Conservation (phyloP, 2,113 vertebrate genomes). For the Oxyruncus cristatus region DNA sequence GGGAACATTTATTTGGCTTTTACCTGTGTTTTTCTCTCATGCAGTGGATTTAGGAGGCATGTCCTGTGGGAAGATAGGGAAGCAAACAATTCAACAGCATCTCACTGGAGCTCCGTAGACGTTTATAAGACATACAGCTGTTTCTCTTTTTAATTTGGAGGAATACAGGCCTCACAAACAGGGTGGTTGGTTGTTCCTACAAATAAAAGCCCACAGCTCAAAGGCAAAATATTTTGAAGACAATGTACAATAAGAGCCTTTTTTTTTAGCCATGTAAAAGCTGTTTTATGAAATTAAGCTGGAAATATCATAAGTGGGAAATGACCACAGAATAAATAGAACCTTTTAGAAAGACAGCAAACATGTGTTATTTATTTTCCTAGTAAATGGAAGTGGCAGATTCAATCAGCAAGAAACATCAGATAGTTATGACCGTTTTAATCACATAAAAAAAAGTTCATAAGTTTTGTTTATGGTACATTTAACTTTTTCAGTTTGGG, state of each 20-base stretch:
- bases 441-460: conserved; percentile 90
- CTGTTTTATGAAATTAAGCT: conserved; percentile 82
- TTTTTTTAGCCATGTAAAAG: conserved; percentile 73
- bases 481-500: conserved; percentile 83
- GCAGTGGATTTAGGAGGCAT: conserved; percentile 26
- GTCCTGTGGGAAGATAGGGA: background rate
- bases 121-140: conserved; percentile 56
- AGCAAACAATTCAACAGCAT: conserved; percentile 23
- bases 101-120: background rate
- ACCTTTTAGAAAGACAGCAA: conserved; percentile 78
- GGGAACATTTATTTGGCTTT: conserved; percentile 33
- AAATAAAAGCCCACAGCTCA: conserved; percentile 73
- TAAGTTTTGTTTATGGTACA: conserved; percentile 79
- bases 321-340: conserved; percentile 83
- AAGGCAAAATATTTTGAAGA: conserved; percentile 76
- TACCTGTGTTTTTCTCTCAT: conserved; percentile 31
- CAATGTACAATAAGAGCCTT: conserved; percentile 73
- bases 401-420: conserved; percentile 96
- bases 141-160: conserved; percentile 71
- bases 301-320: conserved; percentile 81
- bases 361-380: conserved; percentile 99
- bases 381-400: conserved; percentile 94
- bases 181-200: conserved; percentile 61
- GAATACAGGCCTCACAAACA: conserved; percentile 47
- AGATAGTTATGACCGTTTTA: conserved; percentile 95